phyloP scores from a whole-genome alignment of 2,797 vertebrate genomes.

The Typhlichthys eigenmanni region DNA sequence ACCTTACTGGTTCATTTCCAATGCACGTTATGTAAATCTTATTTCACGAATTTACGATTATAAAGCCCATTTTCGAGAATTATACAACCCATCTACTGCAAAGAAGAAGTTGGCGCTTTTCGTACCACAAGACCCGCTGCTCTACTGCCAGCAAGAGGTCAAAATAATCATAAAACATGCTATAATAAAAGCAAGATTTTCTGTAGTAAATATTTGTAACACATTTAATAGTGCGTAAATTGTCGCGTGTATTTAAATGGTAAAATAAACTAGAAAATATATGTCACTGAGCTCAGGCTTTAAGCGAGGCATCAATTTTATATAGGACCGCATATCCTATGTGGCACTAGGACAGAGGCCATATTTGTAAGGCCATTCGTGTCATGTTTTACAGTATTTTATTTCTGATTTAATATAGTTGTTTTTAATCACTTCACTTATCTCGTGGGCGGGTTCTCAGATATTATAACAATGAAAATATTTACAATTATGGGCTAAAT shows the following conservation, averaged over 20 bases:
- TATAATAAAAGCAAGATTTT: fast-evolving
- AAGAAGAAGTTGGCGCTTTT: slow-evolving; percentile 82
- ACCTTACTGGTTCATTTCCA: slow-evolving; percentile 45
- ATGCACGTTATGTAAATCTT: slow-evolving; percentile 1
- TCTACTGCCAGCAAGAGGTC: slow-evolving; percentile 23
- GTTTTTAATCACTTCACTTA: no score
- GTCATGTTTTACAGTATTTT: background rate
- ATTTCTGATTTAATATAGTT: no score
- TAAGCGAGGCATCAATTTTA: slow-evolving; percentile 13
- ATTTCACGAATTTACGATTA: background rate
- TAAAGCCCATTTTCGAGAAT: slow-evolving; percentile 13
- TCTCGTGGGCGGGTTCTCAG: no score
- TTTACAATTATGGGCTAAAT: no score
- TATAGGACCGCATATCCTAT: background rate
- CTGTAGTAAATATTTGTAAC: background rate
- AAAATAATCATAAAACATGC: background rate
- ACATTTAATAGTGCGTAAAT: fast-evolving
- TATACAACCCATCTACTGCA: slow-evolving; percentile 27
- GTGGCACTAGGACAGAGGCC: slow-evolving; percentile 18
- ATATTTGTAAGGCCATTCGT: slow-evolving; percentile 62
- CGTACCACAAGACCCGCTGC: slow-evolving; percentile 44
- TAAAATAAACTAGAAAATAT: background rate
- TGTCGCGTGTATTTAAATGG: fast-evolving
- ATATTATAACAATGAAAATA: no score
- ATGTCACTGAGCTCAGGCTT: slow-evolving; percentile 33